phyloP scores from a whole-genome alignment of 2,797 vertebrate species.

The Enteromius fasciolatus region DNA sequence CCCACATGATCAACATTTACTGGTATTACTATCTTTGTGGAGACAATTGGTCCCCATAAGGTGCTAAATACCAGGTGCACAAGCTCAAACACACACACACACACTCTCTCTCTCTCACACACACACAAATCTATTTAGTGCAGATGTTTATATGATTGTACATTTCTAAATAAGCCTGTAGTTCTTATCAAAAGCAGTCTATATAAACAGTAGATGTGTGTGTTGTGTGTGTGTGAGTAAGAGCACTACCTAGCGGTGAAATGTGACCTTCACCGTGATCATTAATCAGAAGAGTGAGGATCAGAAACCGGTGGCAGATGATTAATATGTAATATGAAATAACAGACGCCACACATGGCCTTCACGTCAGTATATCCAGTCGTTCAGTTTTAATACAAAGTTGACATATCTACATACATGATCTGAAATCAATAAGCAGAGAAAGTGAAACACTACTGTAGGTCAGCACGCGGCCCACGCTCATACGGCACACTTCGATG shows the following conservation, averaged over 20 bases:
- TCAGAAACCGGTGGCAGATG: background rate
- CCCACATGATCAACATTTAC: no score
- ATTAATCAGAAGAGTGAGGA: background rate
- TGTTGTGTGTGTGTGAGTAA: background rate
- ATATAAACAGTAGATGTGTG: background rate
- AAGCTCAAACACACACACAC: no score
- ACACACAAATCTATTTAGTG: no score
- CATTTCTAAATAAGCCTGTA: background rate
- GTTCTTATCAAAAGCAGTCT: background rate
- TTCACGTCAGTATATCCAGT: slow-evolving; percentile 80
- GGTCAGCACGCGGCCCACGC: slow-evolving; percentile 69
- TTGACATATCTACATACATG: slow-evolving; percentile 98
- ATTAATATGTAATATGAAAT: background rate
- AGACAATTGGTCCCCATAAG: no score
- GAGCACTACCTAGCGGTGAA: slow-evolving; percentile 29
- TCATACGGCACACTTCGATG: background rate
- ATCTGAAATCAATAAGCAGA: slow-evolving; percentile 87
- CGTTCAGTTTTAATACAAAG: slow-evolving; percentile 99
- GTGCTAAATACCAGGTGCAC: no score
- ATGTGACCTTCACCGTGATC: background rate
- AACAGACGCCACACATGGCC: slow-evolving; percentile 49
- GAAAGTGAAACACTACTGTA: slow-evolving; percentile 70
- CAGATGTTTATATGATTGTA: no score
- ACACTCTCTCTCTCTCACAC: no score
- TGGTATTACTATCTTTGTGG: no score